These are phyloP conservation scores for Lordiphosa andalusiaca DNA, from an alignment of 2,888 invertebrate species.

Conservation along the genomic window DNA sequence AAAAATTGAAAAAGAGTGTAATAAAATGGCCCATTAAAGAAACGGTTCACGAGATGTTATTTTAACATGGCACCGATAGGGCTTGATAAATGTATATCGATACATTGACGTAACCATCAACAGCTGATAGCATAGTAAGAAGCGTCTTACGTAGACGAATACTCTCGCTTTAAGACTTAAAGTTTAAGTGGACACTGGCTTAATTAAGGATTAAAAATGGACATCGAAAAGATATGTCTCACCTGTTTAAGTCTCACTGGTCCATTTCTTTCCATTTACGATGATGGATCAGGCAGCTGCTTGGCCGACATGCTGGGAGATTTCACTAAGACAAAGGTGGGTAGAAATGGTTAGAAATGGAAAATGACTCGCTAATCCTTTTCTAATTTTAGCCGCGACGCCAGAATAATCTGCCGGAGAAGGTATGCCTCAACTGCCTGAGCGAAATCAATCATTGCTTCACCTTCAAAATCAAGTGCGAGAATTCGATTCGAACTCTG, in stretches of 20 bases:
- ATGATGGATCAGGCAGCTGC: slow-evolving; percentile 60
- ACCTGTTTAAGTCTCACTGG: slow-evolving; percentile 75
- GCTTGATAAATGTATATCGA: too few species aligned
- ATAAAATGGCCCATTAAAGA: too few species aligned
- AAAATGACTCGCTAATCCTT: slow-evolving; percentile 6
- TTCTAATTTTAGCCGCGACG: slow-evolving; percentile 59
- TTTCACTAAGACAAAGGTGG: slow-evolving; percentile 69
- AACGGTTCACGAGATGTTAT: too few species aligned
- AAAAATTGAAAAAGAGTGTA: too few species aligned
- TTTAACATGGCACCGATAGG: too few species aligned
- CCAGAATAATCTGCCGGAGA: slow-evolving; percentile 78
- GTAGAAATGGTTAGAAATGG: too few species aligned
- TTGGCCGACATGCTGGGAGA: slow-evolving; percentile 76
- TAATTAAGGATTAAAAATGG: slow-evolving; percentile 41
- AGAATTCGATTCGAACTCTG: slow-evolving; percentile 77
- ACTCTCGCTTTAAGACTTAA: too few species aligned
- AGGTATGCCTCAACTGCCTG: slow-evolving; percentile 78
- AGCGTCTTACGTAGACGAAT: too few species aligned
- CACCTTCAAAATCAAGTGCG: slow-evolving; percentile 79
- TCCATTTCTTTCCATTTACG: slow-evolving; percentile 77
- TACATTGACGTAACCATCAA: too few species aligned
- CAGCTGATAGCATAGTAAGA: too few species aligned
- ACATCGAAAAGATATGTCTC: slow-evolving; percentile 77
- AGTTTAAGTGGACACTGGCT: too few species aligned
- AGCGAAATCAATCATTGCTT: slow-evolving; percentile 79